phyloP scores from a whole-genome alignment of 2,797 vertebrate genomes.

The Salarias fasciatus region DNA sequence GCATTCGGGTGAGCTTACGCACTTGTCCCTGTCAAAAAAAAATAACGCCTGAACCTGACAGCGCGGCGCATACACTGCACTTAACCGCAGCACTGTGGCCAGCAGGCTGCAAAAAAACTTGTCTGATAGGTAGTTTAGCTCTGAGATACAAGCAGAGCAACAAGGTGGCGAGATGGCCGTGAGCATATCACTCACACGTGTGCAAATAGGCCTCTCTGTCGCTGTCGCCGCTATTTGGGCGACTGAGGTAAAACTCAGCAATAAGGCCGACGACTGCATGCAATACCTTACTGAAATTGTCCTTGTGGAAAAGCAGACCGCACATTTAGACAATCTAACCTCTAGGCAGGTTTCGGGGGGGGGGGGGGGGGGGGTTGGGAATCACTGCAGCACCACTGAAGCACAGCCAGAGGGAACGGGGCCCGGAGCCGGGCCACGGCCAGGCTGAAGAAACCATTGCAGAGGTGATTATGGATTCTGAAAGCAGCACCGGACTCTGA shows the following conservation, averaged over 20 bases:
- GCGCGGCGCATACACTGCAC: background rate
- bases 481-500: constrained; percentile 75
- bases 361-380: constrained; percentile 32
- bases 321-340: constrained; percentile 39
- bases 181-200: constrained; percentile 17
- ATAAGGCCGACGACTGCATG: constrained; percentile 27
- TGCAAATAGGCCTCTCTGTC: constrained; percentile 16
- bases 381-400: constrained; percentile 30
- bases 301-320: constrained; percentile 41
- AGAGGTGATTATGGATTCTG: constrained; percentile 82
- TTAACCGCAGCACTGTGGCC: background rate
- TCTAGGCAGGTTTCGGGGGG: constrained; percentile 41
- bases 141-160: background rate
- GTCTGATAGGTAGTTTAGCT: constrained; percentile 4
- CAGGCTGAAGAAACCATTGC: constrained; percentile 66
- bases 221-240: constrained; percentile 20
- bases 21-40: background rate
- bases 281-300: constrained; percentile 24
- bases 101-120: constrained; percentile 11
- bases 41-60: constrained; percentile 8
- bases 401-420: constrained; percentile 44
- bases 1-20: too few relatives aligned
- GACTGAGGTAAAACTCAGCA: constrained; percentile 21
- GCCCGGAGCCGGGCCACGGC: constrained; percentile 46
- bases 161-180: constrained; percentile 1